Percentiles rank a stretch among this genome's conserved stretches.
Evolutionary conservation across 2,888 invertebrate species (phyloP).

Genomic region (Volucella zonaria): DNA sequence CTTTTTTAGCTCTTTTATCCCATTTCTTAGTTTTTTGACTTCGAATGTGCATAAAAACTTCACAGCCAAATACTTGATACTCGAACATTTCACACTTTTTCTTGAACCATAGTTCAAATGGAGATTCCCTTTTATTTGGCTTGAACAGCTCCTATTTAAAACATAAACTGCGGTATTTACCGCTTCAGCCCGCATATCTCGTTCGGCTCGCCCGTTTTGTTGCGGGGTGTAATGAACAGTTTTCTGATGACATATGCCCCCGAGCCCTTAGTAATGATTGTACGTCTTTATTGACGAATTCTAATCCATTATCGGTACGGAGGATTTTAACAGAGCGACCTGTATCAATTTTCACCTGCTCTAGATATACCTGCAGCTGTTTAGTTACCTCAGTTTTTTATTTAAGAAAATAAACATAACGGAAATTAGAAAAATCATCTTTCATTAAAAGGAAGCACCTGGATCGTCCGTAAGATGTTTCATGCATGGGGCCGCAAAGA

Average conservation of each 20-base stretch:
- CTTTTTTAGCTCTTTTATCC: constrained; percentile 22
- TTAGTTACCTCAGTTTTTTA: constrained; percentile 44
- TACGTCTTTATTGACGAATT: constrained; percentile 55
- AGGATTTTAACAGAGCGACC: no score
- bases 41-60: constrained; percentile 4
- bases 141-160: no score
- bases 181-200: constrained; percentile 75
- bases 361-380: not conserved
- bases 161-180: no score
- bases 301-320: no score
- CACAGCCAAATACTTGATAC: constrained; percentile 26
- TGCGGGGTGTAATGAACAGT: constrained; percentile 77
- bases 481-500: no score
- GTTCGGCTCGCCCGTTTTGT: constrained; percentile 78
- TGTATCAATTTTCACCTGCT: no score
- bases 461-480: no score
- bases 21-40: constrained; percentile 29
- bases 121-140: not conserved
- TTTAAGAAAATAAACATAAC: constrained; percentile 50
- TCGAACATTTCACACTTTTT: not conserved
- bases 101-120: constrained; percentile 6
- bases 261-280: constrained; percentile 68
- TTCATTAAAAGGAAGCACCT: constrained; percentile 49
- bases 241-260: constrained; percentile 74
- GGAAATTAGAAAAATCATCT: constrained; percentile 59